Evolutionary conservation across 53 echinoderm and acorn worm species (phyloP), one percentile per base, ranked within the genome.

Genomic region (Pentamera pediparva): DNA sequence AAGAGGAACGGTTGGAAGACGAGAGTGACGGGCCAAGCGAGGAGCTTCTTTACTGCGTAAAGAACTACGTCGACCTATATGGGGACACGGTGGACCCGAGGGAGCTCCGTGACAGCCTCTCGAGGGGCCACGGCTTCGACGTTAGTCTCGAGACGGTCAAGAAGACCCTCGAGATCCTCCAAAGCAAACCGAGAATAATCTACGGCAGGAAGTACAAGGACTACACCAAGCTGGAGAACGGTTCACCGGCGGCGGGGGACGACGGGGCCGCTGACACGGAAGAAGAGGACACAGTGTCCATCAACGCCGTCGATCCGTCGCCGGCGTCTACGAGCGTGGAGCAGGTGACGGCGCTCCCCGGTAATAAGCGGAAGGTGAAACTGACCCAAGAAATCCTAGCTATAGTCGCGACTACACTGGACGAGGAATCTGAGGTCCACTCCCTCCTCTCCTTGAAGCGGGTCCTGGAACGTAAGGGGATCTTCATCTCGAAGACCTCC

Each of bases 401-500:
- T 9, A 47, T 84, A 29, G 83, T 88, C 37, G 67, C 84, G n/a
- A 49, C 79, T 31, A 88, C 83, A 19, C 47, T 88, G 5, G 63
- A 63, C 63, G 52, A 72, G 27, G 51, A 83, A 19, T 43, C 47
- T 29, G 73, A 72, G 13, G 73, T 72, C 9, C 73, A 72, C 36
- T 72, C 73, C 20, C 37, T 72, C 18, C 26, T 72, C 17, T 72
- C 73, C 24, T 33, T 72, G 38, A 72, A 72, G 54, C 67, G 69
- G 17, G 88, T 80, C 30, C 49, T 88, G 33, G 49, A 69, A 18
- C 21, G 32, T 20, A 84, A 84, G 33, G 88, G 88, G 2, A 61
- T 84, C 57, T 54, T 80, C 26, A 76, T 88, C 20, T 88, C 88
- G 20, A 79, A 84, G 59, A 84, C 88, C 18, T 84, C 88, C 22